Percentiles rank a stretch among this genome's conserved stretches.
These are phyloP conservation scores for Perdita meconis DNA, from an alignment of 2,888 invertebrate genomes.

Conservation along the genomic window DNA sequence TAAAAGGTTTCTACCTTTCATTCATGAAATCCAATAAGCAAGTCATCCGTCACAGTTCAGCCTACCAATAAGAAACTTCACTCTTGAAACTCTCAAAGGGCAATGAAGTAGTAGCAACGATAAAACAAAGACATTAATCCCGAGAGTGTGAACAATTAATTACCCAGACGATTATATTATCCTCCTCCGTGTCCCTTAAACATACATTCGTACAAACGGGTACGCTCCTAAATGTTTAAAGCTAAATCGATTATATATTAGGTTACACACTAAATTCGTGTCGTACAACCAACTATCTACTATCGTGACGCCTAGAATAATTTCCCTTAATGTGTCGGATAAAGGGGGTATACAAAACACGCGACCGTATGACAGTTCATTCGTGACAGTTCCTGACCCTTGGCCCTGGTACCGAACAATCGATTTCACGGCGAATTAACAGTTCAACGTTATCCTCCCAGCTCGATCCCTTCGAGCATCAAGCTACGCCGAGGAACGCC, in stretches of 20 bases:
- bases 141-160: no score
- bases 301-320: constrained; percentile 63
- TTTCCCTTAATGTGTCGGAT: constrained; percentile 52
- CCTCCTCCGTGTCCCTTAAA: no score
- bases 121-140: no score
- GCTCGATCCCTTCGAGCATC: constrained; percentile 10
- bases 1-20: no score
- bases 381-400: constrained; percentile 31
- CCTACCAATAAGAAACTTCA: no score
- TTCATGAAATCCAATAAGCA: no score
- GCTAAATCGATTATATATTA: constrained; percentile 59
- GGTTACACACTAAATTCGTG: constrained; percentile 63
- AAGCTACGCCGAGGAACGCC: constrained; percentile 16
- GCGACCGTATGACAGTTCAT: constrained; percentile 48
- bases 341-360: constrained; percentile 60
- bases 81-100: no score
- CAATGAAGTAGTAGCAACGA: no score
- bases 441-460: neutral
- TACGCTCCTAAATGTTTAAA: constrained; percentile 61
- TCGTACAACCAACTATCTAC: constrained; percentile 66
- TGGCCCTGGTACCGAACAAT: constrained; percentile 28
- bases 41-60: no score
- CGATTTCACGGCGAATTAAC: constrained; percentile 23
- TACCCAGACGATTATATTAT: no score
- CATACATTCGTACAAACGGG: constrained; percentile 64